Conservation (phyloP, 92 coral and sea anemone genomes). For the Porites evermanni region DNA sequence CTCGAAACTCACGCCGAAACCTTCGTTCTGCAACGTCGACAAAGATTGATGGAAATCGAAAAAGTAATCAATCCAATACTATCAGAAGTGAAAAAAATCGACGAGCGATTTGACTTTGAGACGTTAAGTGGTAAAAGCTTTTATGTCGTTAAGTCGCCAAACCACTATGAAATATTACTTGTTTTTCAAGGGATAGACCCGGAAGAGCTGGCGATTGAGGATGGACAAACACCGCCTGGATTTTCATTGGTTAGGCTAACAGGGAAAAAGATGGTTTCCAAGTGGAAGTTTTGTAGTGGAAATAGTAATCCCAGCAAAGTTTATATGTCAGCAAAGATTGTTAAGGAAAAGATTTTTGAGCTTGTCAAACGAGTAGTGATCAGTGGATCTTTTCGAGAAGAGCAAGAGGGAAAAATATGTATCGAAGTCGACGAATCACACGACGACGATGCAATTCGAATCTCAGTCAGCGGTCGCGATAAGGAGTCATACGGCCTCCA, state of each 20-base stretch:
- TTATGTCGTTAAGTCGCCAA: constrained; percentile 47
- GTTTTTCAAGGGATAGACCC: constrained; percentile 61
- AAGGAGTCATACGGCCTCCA: constrained; percentile 38
- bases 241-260: constrained; percentile 68
- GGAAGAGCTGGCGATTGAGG: constrained; percentile 72
- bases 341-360: constrained; percentile 59
- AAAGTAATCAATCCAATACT: constrained; percentile 64
- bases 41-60: constrained; percentile 26
- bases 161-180: constrained; percentile 58
- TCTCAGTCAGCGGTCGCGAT: constrained; percentile 52
- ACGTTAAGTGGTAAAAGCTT: constrained; percentile 42
- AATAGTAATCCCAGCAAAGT: constrained; percentile 75
- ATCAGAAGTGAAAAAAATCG: constrained; percentile 53
- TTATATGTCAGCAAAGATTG: constrained; percentile 68
- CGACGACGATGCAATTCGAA: constrained; percentile 51
- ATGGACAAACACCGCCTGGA: constrained; percentile 78
- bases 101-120: constrained; percentile 59
- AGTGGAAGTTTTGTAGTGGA: constrained; percentile 64
- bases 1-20: constrained; percentile 42
- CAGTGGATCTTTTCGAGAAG: background rate
- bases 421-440: constrained; percentile 34
- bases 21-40: constrained; percentile 22
- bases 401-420: constrained; percentile 10
- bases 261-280: constrained; percentile 46
- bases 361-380: constrained; percentile 42